Conservation (phyloP, 2,113 vertebrate species). For the Sebastes fasciatus region DNA sequence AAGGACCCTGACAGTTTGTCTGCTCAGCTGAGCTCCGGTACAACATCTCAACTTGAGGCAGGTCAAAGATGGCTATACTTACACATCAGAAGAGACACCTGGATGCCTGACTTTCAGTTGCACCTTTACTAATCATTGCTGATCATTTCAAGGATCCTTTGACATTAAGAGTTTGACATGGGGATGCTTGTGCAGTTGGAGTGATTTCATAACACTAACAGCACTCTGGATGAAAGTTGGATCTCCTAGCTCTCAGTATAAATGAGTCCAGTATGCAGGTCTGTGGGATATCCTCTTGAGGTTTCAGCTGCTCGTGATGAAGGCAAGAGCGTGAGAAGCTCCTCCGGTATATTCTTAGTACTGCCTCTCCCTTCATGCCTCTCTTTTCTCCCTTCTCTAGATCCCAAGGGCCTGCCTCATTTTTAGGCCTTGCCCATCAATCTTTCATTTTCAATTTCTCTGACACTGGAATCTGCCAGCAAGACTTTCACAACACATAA, state of each 20-base stretch:
- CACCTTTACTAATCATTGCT: background rate
- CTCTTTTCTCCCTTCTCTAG: constrained; percentile 1
- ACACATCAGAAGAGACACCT: background rate
- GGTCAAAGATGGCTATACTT: constrained; percentile 16
- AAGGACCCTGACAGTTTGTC: background rate
- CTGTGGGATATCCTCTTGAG: constrained; percentile 30
- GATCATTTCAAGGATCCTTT: background rate
- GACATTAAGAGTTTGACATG: background rate
- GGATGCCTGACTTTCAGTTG: background rate
- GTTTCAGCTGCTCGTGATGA: constrained; percentile 26
- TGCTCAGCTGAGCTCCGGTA: background rate
- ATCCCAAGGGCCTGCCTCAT: background rate
- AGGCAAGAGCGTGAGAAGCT: constrained; percentile 55
- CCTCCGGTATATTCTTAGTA: constrained; percentile 56
- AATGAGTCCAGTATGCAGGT: constrained; percentile 37
- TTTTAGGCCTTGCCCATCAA: constrained; percentile 32
- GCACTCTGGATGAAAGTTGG: background rate
- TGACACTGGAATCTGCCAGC: constrained; percentile 15
- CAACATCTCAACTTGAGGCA: background rate
- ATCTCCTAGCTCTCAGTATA: background rate
- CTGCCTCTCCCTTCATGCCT: constrained; percentile 29
- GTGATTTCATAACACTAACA: background rate
- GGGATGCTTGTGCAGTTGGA: background rate
- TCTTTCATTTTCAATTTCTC: constrained; percentile 35
- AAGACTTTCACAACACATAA: background rate